Percentiles rank a stretch among this genome's conserved stretches.
phyloP scores from a whole-genome alignment of 2,113 vertebrate genomes.

The Xenopus laevis region DNA sequence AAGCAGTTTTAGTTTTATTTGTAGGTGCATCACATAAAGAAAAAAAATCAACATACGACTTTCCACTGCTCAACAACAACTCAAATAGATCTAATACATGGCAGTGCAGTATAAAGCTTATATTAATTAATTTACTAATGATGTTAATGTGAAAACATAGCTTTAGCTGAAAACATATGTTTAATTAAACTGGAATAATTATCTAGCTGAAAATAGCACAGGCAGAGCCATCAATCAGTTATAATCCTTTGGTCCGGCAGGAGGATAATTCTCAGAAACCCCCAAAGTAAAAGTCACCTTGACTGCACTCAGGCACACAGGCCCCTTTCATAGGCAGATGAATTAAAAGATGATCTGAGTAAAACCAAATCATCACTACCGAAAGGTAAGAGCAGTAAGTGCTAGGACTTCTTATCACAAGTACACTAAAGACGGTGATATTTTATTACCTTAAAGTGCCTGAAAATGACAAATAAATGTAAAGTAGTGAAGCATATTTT shows the following conservation, averaged over 20 bases:
- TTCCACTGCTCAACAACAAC: no score
- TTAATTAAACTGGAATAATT: conserved; percentile 29
- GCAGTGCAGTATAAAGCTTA: no score
- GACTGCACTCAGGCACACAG: conserved; percentile 23
- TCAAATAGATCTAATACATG: no score
- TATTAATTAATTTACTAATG: no score
- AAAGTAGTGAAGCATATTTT: no score
- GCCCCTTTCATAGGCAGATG: neutral
- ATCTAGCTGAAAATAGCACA: conserved; percentile 21
- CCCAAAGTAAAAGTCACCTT: conserved; percentile 7
- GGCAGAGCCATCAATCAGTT: neutral
- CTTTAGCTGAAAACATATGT: conserved; percentile 19
- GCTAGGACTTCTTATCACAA: neutral
- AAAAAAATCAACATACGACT: no score
- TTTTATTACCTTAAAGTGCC: neutral
- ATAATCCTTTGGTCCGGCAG: no score
- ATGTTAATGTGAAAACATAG: neutral
- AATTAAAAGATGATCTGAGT: no score
- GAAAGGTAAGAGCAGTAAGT: neutral
- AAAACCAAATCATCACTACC: conserved; percentile 5
- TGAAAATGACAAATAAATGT: no score
- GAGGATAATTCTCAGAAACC: conserved; percentile 16
- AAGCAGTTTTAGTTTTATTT: no score
- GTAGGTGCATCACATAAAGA: no score
- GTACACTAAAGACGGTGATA: neutral